phyloP scores from a whole-genome alignment of 2,113 vertebrate genomes.

The Gymnogyps californianus region DNA sequence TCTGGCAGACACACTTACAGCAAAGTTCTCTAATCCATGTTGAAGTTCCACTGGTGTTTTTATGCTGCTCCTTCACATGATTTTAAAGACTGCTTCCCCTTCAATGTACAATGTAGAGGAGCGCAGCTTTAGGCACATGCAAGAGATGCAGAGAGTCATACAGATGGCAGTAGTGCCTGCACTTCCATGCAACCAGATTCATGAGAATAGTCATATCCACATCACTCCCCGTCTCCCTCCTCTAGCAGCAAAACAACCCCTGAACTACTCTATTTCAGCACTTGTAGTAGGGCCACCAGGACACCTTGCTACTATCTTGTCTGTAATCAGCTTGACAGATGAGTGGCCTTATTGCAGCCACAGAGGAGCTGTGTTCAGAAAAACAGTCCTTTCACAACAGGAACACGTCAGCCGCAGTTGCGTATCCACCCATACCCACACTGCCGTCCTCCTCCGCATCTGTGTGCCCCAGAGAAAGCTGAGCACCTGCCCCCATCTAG shows the following conservation, averaged over 20 bases:
- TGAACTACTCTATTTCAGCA: background rate
- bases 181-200: background rate
- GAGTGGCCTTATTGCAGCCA: background rate
- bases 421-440: background rate
- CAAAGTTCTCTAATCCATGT: background rate
- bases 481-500: too few species aligned
- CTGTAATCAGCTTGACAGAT: background rate
- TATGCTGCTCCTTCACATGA: background rate
- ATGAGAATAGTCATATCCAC: background rate
- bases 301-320: background rate
- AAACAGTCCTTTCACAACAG: background rate
- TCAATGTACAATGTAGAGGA: fast-evolving
- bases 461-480: background rate
- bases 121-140: background rate
- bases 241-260: background rate
- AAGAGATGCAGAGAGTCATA: background rate
- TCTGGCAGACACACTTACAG: background rate
- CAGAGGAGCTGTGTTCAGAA: background rate
- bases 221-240: background rate
- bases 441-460: background rate
- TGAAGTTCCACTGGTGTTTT: background rate
- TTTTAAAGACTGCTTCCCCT: background rate
- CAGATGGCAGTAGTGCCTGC: background rate
- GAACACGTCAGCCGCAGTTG: fast-evolving
- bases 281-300: background rate